A percentile compares a stretch with the other conserved stretches of the same genome.
Evolutionary conservation across 2,113 vertebrate species (phyloP).

Genomic region (Rhabdornis inornatus): DNA sequence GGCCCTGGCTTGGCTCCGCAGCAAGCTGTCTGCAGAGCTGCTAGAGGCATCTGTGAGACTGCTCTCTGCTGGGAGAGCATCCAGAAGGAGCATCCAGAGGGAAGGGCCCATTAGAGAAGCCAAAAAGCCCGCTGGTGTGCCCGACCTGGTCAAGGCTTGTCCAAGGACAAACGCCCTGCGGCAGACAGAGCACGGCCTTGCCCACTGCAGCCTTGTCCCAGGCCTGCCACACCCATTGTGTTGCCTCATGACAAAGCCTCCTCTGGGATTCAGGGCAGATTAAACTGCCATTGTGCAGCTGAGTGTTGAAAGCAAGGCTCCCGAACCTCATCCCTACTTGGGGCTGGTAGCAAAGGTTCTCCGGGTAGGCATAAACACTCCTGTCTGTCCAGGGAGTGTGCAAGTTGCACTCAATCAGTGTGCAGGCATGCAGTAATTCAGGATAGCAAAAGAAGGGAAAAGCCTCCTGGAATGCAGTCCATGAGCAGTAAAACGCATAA

Average conservation of each 20-base stretch:
- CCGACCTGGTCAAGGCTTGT: background rate
- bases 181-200: background rate
- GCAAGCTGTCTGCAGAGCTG: background rate
- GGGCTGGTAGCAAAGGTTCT: background rate
- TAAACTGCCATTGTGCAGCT: background rate
- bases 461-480: constrained; percentile 29
- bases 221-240: background rate
- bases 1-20: accelerated
- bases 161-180: background rate
- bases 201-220: background rate
- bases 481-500: background rate
- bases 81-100: background rate
- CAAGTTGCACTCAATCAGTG: background rate
- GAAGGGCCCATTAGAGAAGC: background rate
- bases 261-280: background rate
- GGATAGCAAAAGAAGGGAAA: background rate
- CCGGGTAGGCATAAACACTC: background rate
- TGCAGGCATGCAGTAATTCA: background rate
- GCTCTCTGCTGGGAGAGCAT: background rate
- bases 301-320: constrained; percentile 21
- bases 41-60: background rate
- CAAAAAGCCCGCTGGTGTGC: background rate
- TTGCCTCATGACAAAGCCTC: background rate
- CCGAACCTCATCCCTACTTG: background rate
- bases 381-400: background rate